These are phyloP conservation scores for Tauraco hartlaubi DNA, from an alignment of 2,797 vertebrate genomes.

Conservation along the genomic window DNA sequence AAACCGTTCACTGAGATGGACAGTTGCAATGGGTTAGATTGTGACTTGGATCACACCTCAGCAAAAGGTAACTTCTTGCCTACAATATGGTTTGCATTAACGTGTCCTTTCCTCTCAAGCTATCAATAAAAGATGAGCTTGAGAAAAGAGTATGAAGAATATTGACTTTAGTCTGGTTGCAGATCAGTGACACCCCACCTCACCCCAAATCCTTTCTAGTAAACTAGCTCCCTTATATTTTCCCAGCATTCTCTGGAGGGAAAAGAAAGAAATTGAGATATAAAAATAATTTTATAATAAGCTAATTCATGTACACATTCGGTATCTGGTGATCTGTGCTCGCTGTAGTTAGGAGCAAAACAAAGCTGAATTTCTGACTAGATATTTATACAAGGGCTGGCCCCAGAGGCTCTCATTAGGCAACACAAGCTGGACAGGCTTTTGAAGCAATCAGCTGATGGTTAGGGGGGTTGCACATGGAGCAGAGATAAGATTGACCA, in stretches of 20 bases:
- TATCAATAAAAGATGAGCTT: not conserved
- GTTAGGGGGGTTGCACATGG: not conserved
- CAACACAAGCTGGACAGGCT: not conserved
- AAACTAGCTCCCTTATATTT: not conserved
- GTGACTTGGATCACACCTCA: not conserved
- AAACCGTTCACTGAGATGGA: not conserved
- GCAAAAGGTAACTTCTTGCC: not conserved
- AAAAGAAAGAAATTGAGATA: not conserved
- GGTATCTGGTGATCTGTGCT: not conserved
- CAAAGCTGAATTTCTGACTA: not conserved
- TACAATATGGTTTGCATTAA: not conserved
- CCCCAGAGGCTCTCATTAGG: not conserved
- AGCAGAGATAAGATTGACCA: not conserved
- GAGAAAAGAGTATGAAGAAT: not conserved
- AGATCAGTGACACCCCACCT: not conserved
- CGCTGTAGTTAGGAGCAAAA: not conserved
- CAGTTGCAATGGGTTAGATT: not conserved
- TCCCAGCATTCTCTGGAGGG: not conserved
- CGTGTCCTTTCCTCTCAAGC: not conserved
- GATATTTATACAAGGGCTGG: not conserved
- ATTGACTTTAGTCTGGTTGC: not conserved
- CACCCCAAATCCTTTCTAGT: not conserved
- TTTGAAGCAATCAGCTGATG: not conserved
- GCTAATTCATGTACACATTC: accelerated
- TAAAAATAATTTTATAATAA: not conserved